These are phyloP conservation scores for Nipponacmea schrenckii DNA, from an alignment of 2,888 invertebrate species.

Conservation along the genomic window DNA sequence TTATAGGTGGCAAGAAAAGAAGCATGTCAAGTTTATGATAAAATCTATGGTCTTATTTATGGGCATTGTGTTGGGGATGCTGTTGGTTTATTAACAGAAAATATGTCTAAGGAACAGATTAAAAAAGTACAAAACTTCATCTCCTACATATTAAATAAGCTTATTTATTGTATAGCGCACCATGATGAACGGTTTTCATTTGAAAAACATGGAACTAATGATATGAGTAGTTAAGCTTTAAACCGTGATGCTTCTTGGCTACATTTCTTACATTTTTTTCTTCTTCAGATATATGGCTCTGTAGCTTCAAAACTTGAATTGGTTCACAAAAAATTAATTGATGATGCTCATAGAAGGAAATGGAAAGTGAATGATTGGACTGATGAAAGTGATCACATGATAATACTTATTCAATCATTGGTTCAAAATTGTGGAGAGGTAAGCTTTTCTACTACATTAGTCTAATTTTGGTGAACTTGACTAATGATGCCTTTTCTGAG, in stretches of 20 bases:
- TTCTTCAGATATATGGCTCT: constrained; percentile 37
- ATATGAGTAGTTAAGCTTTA: too few relatives aligned
- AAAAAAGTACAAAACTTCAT: constrained; percentile 45
- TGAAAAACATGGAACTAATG: too few relatives aligned
- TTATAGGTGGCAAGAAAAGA: constrained; percentile 48
- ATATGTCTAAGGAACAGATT: constrained; percentile 52
- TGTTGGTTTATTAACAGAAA: constrained; percentile 61
- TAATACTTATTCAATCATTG: constrained; percentile 67
- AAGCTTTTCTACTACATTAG: constrained; percentile 15
- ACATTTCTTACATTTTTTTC: too few relatives aligned
- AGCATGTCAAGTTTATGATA: constrained; percentile 50
- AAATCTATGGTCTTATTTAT: constrained; percentile 57
- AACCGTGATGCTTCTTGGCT: too few relatives aligned
- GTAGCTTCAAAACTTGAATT: constrained; percentile 50
- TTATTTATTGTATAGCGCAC: neutral
- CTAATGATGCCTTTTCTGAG: neutral
- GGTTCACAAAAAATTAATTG: constrained; percentile 56
- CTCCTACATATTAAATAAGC: neutral
- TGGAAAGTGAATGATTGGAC: constrained; percentile 68
- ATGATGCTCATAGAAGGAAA: constrained; percentile 60
- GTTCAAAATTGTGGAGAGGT: constrained; percentile 66
- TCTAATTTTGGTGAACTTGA: neutral
- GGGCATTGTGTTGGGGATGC: constrained; percentile 65
- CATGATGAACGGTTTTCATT: too few relatives aligned
- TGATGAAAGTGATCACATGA: constrained; percentile 68